Percentiles rank a stretch among this genome's conserved stretches.
These are phyloP conservation scores for Sebastes flavidus DNA, from an alignment of 2,797 vertebrate genomes.

Conservation along the genomic window DNA sequence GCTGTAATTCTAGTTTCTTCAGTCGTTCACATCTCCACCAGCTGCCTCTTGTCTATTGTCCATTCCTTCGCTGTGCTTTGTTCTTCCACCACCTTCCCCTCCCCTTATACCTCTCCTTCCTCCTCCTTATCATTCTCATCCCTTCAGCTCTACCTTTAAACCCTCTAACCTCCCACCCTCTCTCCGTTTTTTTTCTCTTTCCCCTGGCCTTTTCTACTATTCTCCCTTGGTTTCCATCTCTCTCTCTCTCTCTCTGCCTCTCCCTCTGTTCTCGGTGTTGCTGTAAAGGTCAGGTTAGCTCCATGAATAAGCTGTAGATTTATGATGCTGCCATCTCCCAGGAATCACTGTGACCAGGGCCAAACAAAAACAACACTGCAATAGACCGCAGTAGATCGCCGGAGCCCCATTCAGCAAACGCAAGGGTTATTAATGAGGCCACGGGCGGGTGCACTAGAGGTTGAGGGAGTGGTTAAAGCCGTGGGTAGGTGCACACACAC, in stretches of 20 bases:
- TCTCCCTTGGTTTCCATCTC: slow-evolving; percentile 36
- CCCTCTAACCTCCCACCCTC: slow-evolving; percentile 21
- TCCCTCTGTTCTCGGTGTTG: slow-evolving; percentile 50
- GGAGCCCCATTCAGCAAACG: slow-evolving; percentile 61
- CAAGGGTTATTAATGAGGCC: slow-evolving; percentile 74
- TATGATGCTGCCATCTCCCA: slow-evolving; percentile 78
- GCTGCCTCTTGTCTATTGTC: slow-evolving; percentile 27
- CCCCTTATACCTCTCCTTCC: slow-evolving; percentile 22
- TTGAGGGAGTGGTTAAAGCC: slow-evolving; percentile 56
- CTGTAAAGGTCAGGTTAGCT: slow-evolving; percentile 78
- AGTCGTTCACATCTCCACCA: slow-evolving; percentile 36
- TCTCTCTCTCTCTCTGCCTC: slow-evolving; percentile 6
- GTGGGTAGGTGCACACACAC: not conserved
- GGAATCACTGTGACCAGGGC: slow-evolving; percentile 74
- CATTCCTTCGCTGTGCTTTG: not conserved
- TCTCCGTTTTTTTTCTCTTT: slow-evolving; percentile 7
- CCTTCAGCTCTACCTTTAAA: slow-evolving; percentile 56
- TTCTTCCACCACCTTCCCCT: slow-evolving; percentile 24
- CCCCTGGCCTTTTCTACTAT: slow-evolving; percentile 61
- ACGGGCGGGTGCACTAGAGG: slow-evolving; percentile 56
- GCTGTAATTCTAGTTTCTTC: not conserved
- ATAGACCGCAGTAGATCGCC: slow-evolving; percentile 67
- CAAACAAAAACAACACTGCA: slow-evolving; percentile 74
- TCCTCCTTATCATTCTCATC: slow-evolving; percentile 48
- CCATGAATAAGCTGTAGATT: slow-evolving; percentile 80